phyloP scores from a whole-genome alignment of 2,113 vertebrate species.

The Daubentonia madagascariensis region DNA sequence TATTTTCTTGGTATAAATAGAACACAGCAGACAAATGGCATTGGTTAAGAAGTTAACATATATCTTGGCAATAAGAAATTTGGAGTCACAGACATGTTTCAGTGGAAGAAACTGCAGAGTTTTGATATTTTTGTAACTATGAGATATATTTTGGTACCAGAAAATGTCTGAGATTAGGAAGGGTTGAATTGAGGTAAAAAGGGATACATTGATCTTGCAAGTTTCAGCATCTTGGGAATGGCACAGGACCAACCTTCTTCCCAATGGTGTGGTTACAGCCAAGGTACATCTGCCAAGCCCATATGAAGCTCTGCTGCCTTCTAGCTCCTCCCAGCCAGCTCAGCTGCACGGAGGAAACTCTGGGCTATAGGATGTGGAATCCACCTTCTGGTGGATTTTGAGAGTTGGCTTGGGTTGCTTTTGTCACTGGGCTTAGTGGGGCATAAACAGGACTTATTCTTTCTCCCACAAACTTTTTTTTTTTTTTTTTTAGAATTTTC shows the following conservation, averaged over 20 bases:
- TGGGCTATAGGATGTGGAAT: background rate
- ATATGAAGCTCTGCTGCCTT: background rate
- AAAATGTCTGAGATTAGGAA: background rate
- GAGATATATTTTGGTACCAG: background rate
- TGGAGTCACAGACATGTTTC: background rate
- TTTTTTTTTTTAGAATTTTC: background rate
- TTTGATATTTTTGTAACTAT: background rate
- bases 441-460: background rate
- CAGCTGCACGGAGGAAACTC: background rate
- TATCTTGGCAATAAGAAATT: background rate
- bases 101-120: background rate
- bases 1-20: background rate
- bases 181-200: background rate
- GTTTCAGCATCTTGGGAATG: background rate
- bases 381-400: background rate
- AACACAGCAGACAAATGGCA: background rate
- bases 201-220: background rate
- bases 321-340: background rate
- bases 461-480: background rate
- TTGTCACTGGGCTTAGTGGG: background rate
- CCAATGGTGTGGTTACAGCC: background rate
- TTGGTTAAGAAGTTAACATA: background rate
- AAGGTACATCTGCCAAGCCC: background rate
- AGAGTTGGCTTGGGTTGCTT: background rate
- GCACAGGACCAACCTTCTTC: background rate